phyloP scores from a whole-genome alignment of 2,888 invertebrate species.

The Ormia ochracea region DNA sequence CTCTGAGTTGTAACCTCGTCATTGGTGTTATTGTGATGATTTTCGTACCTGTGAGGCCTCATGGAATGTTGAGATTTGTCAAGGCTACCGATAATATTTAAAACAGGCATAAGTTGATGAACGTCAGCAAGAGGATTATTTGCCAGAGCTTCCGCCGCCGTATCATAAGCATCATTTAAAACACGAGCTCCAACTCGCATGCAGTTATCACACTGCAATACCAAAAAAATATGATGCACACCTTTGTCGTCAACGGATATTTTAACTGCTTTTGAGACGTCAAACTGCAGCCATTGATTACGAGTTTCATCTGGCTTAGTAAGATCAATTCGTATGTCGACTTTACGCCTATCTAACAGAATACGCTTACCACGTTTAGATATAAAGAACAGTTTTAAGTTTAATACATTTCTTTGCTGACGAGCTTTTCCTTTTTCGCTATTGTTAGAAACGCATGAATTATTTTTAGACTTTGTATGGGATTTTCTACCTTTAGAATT shows the following conservation, averaged over 20 bases:
- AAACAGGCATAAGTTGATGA: conserved; percentile 70
- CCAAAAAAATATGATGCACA: conserved; percentile 78
- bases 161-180: conserved; percentile 66
- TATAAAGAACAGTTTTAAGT: conserved; percentile 72
- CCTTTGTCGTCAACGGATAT: conserved; percentile 76
- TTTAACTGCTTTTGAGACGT: conserved; percentile 78
- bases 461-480: conserved; percentile 9
- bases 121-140: conserved; percentile 33
- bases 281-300: conserved; percentile 81
- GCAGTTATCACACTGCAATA: conserved; percentile 79
- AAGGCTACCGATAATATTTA: conserved; percentile 73
- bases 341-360: conserved; percentile 74
- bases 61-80: conserved; percentile 67
- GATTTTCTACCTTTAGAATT: conserved; percentile 44
- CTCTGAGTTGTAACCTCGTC: conserved; percentile 56
- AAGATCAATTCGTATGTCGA: conserved; percentile 70
- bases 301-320: conserved; percentile 67
- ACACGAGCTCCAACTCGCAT: conserved; percentile 75
- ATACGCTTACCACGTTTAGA: conserved; percentile 67
- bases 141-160: neutral
- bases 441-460: conserved; percentile 8
- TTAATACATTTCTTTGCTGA: conserved; percentile 52
- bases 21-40: neutral
- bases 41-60: conserved; percentile 63
- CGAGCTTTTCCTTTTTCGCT: neutral